Conservation (phyloP, 2,113 vertebrate genomes). For the Machaerirhynchus nigripectus region DNA sequence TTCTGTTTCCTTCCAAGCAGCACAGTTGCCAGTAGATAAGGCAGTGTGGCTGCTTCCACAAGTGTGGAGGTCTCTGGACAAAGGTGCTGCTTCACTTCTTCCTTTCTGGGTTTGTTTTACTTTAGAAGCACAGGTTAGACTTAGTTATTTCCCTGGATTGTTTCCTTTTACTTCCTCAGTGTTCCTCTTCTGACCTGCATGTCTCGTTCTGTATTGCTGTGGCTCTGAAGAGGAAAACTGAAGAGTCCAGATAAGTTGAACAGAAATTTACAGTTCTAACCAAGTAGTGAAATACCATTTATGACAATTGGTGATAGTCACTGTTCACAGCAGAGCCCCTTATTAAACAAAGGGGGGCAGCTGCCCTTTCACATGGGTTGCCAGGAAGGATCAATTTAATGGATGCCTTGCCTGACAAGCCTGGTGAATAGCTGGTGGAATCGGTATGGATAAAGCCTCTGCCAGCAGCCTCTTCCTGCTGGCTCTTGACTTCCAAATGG, state of each 20-base stretch:
- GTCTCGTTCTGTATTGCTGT: slow-evolving; percentile 74
- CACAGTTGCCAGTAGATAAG: slow-evolving; percentile 36
- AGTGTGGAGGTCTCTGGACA: slow-evolving; percentile 39
- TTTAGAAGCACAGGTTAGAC: slow-evolving; percentile 58
- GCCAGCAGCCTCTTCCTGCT: not conserved
- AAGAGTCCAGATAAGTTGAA: slow-evolving; percentile 24
- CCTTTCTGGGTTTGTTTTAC: slow-evolving; percentile 57
- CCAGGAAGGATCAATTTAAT: not conserved
- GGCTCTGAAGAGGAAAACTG: slow-evolving; percentile 64
- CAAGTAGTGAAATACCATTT: slow-evolving; percentile 27
- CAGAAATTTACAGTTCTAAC: slow-evolving; percentile 17
- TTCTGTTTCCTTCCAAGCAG: slow-evolving; percentile 45
- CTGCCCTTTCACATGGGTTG: not conserved
- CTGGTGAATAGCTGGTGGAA: not conserved
- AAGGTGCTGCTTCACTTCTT: slow-evolving; percentile 64
- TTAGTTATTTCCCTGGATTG: slow-evolving; percentile 17
- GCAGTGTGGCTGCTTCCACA: slow-evolving; percentile 7
- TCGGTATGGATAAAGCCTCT: not conserved
- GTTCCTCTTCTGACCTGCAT: slow-evolving; percentile 75
- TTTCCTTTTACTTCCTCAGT: slow-evolving; percentile 60
- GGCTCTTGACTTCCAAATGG: not conserved
- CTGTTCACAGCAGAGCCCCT: not conserved
- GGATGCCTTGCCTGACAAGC: not conserved
- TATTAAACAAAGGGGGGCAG: not conserved
- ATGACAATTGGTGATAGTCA: not conserved